These are phyloP conservation scores for Drosophila mayaguana DNA, from an alignment of 2,888 invertebrate genomes.

Conservation along the genomic window DNA sequence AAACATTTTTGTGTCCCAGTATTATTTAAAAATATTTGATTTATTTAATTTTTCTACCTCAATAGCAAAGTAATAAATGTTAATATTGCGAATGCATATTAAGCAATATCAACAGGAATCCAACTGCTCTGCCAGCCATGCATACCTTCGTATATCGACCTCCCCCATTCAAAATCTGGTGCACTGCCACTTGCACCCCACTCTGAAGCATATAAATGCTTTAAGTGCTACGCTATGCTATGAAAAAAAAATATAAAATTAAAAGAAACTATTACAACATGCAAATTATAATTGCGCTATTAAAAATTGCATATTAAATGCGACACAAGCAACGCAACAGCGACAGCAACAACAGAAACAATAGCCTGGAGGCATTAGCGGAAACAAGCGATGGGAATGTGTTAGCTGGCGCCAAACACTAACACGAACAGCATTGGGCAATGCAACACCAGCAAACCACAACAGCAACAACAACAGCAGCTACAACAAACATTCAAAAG, in stretches of 20 bases:
- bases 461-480: conserved; percentile 15
- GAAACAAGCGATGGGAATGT: conserved; percentile 67
- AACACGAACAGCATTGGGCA: conserved; percentile 50
- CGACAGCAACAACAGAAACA: conserved; percentile 22
- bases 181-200: not conserved
- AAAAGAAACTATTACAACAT: conserved; percentile 71
- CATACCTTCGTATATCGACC: not conserved
- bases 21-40: too few relatives aligned
- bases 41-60: not conserved
- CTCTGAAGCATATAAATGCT: conserved; percentile 27
- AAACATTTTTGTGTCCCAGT: not conserved
- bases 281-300: conserved; percentile 80
- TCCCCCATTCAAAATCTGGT: too few relatives aligned
- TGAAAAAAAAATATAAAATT: conserved; percentile 24
- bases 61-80: not conserved
- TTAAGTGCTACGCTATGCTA: conserved; percentile 39
- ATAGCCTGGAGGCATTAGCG: conserved; percentile 29
- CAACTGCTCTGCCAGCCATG: not conserved
- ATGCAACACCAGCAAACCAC: conserved; percentile 24
- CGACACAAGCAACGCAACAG: conserved; percentile 56
- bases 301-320: conserved; percentile 79
- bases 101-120: not conserved
- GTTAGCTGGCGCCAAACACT: conserved; percentile 52
- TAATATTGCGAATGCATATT: not conserved
- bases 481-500: conserved; percentile 22